These are phyloP conservation scores for Erythrocercus mccallii DNA, from an alignment of 2,113 vertebrate genomes.

Conservation along the genomic window DNA sequence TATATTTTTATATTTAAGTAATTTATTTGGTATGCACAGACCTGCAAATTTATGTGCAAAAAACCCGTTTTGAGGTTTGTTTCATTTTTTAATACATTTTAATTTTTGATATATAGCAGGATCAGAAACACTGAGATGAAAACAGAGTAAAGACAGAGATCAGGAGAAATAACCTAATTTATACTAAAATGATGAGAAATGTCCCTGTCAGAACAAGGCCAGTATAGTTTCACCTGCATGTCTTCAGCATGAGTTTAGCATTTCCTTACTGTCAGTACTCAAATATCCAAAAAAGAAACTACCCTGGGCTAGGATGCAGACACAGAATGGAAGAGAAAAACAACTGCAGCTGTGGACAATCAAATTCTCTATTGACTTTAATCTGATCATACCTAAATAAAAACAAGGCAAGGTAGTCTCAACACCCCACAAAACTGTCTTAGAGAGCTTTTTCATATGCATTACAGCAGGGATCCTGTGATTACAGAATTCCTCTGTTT, in stretches of 20 bases:
- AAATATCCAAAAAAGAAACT: not conserved
- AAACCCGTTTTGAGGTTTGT: not conserved
- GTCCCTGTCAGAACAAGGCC: not conserved
- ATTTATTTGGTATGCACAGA: not conserved
- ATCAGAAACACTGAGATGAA: not conserved
- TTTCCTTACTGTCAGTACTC: not conserved
- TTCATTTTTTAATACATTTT: not conserved
- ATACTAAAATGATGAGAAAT: not conserved
- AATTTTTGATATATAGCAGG: not conserved
- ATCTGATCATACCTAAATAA: not conserved
- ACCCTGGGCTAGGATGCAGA: not conserved
- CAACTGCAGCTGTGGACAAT: not conserved
- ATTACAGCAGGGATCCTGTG: not conserved
- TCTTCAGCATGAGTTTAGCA: not conserved
- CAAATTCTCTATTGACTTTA: not conserved
- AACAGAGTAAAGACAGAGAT: not conserved
- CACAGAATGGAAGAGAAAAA: not conserved
- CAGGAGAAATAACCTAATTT: not conserved
- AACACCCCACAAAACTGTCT: not conserved
- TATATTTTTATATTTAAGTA: not conserved
- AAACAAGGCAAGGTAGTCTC: not conserved
- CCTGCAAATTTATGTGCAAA: not conserved
- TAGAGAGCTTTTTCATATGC: not conserved
- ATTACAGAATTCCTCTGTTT: not conserved
- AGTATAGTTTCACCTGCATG: not conserved